These are phyloP conservation scores for Stenoptilia bipunctidactyla DNA, from an alignment of 2,888 invertebrate species.

Conservation along the genomic window DNA sequence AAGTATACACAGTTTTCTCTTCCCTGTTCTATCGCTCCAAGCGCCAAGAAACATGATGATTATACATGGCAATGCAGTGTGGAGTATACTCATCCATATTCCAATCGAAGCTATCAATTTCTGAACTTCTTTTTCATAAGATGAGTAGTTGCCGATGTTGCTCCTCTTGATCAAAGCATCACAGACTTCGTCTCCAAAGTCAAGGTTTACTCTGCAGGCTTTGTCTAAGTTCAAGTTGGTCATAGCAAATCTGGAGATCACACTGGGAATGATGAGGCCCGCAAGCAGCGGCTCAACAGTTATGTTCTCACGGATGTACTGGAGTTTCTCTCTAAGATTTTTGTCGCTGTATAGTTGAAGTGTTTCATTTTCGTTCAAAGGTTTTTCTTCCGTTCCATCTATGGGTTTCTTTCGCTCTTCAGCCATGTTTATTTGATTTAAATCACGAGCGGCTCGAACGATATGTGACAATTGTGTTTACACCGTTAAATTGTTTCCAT, in stretches of 20 bases:
- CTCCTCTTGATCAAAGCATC: slow-evolving; percentile 43
- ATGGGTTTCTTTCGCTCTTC: slow-evolving; percentile 33
- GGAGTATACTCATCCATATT: slow-evolving; percentile 68
- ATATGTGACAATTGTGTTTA: slow-evolving; percentile 12
- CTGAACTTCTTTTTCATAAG: slow-evolving; percentile 74
- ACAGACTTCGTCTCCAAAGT: slow-evolving; percentile 44
- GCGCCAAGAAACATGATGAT: slow-evolving; percentile 73
- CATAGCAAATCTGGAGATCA: slow-evolving; percentile 78
- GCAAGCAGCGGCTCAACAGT: slow-evolving; percentile 81
- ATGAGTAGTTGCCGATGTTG: slow-evolving; percentile 61
- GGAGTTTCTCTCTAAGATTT: slow-evolving; percentile 39
- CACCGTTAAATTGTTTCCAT: slow-evolving; percentile 31
- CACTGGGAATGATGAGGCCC: slow-evolving; percentile 77
- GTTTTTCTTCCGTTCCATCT: slow-evolving; percentile 43
- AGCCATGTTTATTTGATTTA: slow-evolving; percentile 29
- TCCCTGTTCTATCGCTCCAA: slow-evolving; percentile 73
- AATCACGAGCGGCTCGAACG: slow-evolving; percentile 13
- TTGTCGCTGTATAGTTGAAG: slow-evolving; percentile 32
- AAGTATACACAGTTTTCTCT: slow-evolving; percentile 68
- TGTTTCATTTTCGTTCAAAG: slow-evolving; percentile 32
- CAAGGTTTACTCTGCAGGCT: slow-evolving; percentile 51
- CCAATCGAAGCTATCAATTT: slow-evolving; percentile 68
- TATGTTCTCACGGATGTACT: slow-evolving; percentile 62
- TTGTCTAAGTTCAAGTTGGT: slow-evolving; percentile 56
- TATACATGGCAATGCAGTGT: slow-evolving; percentile 67